Evolutionary conservation across 1,140 invertebrate genomes (phyloP).

Genomic region (Drosophila persimilis): DNA sequence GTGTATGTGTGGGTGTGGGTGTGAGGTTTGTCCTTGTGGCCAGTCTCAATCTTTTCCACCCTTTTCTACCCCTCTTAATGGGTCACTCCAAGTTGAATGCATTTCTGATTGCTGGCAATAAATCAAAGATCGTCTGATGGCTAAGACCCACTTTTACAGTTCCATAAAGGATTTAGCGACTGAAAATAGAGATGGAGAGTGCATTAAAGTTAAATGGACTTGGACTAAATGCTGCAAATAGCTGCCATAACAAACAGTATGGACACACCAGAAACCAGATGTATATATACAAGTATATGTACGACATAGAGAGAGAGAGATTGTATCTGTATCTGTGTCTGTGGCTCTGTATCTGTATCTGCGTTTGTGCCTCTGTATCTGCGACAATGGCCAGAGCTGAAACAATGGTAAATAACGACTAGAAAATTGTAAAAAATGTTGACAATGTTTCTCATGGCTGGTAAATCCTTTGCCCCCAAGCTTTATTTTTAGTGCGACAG

Average conservation of each 20-base stretch:
- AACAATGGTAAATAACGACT: constrained; percentile 80
- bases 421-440: constrained; percentile 79
- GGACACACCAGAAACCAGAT: constrained; percentile 11
- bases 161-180: constrained; percentile 6
- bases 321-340: constrained; percentile 1
- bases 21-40: constrained; percentile 2
- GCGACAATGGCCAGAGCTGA: constrained; percentile 48
- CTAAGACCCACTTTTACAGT: no score
- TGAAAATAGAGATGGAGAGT: constrained; percentile 36
- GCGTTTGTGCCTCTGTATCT: constrained; percentile 5
- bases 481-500: constrained; percentile 62
- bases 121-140: constrained; percentile 46
- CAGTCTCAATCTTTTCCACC: background rate
- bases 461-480: constrained; percentile 65
- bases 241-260: constrained; percentile 61
- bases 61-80: background rate
- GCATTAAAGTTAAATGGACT: constrained; percentile 78
- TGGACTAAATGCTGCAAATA: constrained; percentile 71
- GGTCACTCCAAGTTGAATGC: constrained; percentile 24
- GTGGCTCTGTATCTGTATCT: constrained; percentile 1
- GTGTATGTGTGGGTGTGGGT: no score
- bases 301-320: background rate
- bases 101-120: constrained; percentile 49
- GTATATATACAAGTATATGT: background rate
- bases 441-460: constrained; percentile 69